Base-by-base conservation (phyloP, 1,140 invertebrate species). In the Whitmania pigra region DNA sequence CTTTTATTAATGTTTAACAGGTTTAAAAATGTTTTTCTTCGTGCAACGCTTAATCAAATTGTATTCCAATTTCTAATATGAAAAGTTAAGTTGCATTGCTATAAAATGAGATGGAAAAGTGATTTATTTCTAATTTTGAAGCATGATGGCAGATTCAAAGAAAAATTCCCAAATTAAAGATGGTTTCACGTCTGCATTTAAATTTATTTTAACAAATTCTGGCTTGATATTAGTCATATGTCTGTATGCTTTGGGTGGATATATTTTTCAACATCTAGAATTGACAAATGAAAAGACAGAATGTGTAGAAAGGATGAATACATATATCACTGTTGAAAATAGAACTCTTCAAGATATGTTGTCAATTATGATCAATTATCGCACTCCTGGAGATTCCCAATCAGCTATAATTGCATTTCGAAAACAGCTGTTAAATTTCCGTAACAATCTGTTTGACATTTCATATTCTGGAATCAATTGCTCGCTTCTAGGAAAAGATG, bases 201-300 rank as follows among this genome's bases (percentile, higher is more conserved):
- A 92, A 27, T 95, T 96, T 83, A 87, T 94, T 82, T 96, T 95
- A 83, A 94, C 90, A 79, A 93, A 95, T 83, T 88, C 96, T 9
- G 93, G 93, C 36, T 89, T 97, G 73, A 91, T 93, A 75, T 88
- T 88, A 69, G 85, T 96, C 49, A 91, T 97, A 53, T 88, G 96
- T 63, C 89, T 90, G 13, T 96, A 96, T 80, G 92, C 89, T n/a
- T 88, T 94, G 54, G 93, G 93, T 18, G 93, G 92, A 53, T 90
- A 96, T 78, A 90, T 95, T 76, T 97, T 97, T 79, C 84, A 94
- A 54, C 89, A 90, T 27, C 89, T 94, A 53, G 93, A 96, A 84
- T 89, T 89, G 55, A 70, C 92, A 43, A 92, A 91, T 82, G 83
- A 84, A 74, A 89, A 88, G 77, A 90, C 93, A 77, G 86, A 86